phyloP scores from a whole-genome alignment of 2,113 vertebrate genomes.

The Tachycineta bicolor region DNA sequence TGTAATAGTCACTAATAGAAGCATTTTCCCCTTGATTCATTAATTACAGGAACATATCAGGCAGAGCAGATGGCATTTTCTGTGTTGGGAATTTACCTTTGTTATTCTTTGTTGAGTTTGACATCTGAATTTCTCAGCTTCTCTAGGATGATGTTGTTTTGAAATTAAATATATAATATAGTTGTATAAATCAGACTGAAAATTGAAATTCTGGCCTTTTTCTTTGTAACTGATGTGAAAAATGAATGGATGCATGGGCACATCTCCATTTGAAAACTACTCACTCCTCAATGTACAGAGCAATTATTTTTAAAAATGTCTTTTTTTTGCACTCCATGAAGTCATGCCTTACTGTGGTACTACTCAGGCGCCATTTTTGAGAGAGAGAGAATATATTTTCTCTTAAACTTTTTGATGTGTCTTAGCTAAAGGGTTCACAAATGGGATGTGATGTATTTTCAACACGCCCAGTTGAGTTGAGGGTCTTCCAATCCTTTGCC shows the following conservation, averaged over 20 bases:
- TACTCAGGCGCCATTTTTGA: neutral
- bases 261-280: neutral
- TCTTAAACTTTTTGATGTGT: neutral
- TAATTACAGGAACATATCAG: slow-evolving; percentile 8
- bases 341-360: neutral
- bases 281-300: neutral
- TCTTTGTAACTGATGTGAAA: neutral
- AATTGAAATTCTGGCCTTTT: neutral
- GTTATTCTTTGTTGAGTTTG: neutral
- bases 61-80: slow-evolving; percentile 8
- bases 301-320: neutral
- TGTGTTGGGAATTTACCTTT: slow-evolving; percentile 1
- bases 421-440: neutral
- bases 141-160: neutral
- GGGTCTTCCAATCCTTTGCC: neutral
- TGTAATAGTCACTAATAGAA: neutral
- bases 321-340: neutral
- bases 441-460: neutral
- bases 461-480: accelerated
- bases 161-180: neutral
- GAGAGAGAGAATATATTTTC: neutral
- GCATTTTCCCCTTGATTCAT: neutral
- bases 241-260: neutral
- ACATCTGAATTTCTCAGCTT: neutral
- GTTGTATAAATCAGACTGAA: neutral